These are phyloP conservation scores for Steinernema khuongi DNA, from an alignment of 1,140 invertebrate genomes.

Conservation along the genomic window DNA sequence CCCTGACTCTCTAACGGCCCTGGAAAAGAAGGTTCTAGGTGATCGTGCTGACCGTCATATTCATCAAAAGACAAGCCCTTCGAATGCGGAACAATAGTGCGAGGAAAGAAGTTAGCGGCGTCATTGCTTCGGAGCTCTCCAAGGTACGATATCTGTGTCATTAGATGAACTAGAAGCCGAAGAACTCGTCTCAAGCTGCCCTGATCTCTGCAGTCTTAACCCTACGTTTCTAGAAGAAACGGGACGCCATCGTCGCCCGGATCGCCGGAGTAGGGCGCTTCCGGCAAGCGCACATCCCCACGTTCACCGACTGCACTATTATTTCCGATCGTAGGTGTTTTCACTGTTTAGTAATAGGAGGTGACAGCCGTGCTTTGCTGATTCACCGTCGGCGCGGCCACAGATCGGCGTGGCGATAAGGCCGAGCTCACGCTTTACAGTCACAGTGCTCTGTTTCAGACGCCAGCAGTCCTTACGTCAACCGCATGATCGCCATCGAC, in stretches of 20 bases:
- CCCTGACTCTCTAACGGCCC: background rate
- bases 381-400: background rate
- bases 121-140: slow-evolving; percentile 41
- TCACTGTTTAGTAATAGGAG: background rate
- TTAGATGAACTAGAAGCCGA: background rate
- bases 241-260: slow-evolving; percentile 31
- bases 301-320: slow-evolving; percentile 46
- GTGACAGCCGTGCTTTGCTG: background rate
- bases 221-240: slow-evolving; percentile 31
- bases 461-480: slow-evolving; percentile 40
- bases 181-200: background rate
- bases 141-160: slow-evolving; percentile 33
- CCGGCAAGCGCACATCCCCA: slow-evolving; percentile 39
- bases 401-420: no score
- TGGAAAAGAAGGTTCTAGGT: background rate
- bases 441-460: slow-evolving; percentile 42
- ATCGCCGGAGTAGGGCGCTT: slow-evolving; percentile 43
- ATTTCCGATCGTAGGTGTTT: slow-evolving; percentile 44
- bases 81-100: slow-evolving; percentile 44
- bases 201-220: background rate
- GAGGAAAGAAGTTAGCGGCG: slow-evolving; percentile 38
- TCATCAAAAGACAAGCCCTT: slow-evolving; percentile 40
- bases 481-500: slow-evolving; percentile 50
- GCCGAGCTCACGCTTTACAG: no score
- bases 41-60: background rate